Percentiles rank a stretch among this genome's conserved stretches.
These are phyloP conservation scores for Caenorhabditis inopinata DNA, from an alignment of 1,140 invertebrate species.

Conservation along the genomic window DNA sequence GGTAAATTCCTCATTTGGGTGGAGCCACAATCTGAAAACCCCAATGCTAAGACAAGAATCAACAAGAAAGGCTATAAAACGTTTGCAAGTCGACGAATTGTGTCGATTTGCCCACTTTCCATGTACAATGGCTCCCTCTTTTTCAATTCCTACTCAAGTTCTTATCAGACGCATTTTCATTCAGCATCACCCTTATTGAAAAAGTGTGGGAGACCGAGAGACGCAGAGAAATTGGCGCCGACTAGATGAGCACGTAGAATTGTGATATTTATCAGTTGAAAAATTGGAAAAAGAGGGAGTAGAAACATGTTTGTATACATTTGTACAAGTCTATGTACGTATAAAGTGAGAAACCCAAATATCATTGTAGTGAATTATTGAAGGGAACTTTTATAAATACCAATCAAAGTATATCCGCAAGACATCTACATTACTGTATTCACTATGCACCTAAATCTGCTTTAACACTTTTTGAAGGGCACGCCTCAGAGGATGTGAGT, in stretches of 20 bases:
- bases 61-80: neutral
- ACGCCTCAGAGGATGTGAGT: too few relatives aligned
- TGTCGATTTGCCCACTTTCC: too few relatives aligned
- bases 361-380: too few relatives aligned
- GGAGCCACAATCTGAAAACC: too few relatives aligned
- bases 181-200: neutral
- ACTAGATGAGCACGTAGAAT: neutral
- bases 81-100: neutral
- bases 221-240: neutral
- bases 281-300: neutral
- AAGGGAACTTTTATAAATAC: too few relatives aligned
- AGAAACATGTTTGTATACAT: neutral
- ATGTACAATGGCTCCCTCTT: neutral
- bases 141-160: neutral
- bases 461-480: too few relatives aligned
- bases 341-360: neutral
- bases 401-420: too few relatives aligned
- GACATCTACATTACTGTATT: too few relatives aligned
- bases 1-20: too few relatives aligned
- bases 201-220: neutral
- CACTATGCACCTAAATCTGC: too few relatives aligned
- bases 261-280: neutral
- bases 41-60: too few relatives aligned
- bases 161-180: neutral
- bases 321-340: neutral